Evolutionary conservation across 1,140 invertebrate species (phyloP), one percentile per base, ranked within the genome.

Genomic region (Sipha flava): DNA sequence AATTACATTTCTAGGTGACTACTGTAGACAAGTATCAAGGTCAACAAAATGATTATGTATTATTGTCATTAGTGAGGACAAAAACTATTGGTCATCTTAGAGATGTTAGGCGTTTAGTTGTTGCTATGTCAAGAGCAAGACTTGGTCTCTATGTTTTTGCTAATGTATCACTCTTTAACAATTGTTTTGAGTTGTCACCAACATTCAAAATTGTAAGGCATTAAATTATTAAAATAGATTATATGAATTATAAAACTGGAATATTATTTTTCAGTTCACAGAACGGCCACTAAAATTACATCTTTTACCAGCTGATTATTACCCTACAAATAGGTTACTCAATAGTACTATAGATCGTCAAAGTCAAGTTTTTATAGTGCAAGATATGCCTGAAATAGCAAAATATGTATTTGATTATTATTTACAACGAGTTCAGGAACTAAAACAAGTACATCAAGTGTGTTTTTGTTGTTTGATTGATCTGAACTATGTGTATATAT

Each of bases 21-120:
- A 99, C 98, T 9, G 98, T 99, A 14, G 98, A 99, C 86, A 98
- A 99, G 84, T 99, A 98, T 85, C 98, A 99, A 85, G 98, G 98
- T 80, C 98, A 99, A 84, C 98, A 99, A 86, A 99, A 99, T 86
- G 98, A 99, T 86, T 98, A 96, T 84, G 97, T 99, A 75, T 87
- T 99, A 5, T 87, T 99, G 1, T 99, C 97, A 0, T 86, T 99
- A 18, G 98, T 99, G 21, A 90, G 96, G 81, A 99, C 98, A 0
- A 92, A 93, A 85, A 94, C 95, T 18, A 96, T 99, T 43, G 98
- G 98, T 77, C 98, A 99, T 87, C 88, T 99, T 79, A 87, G 98
- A 59, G 98, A 99, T 88, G 94, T 98, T 0, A 89, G 98, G 7
- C 93, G 98, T 86, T 88, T 99, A 31, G 93, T 99, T 49, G 98